Evolutionary conservation across 2,113 vertebrate species (phyloP), one percentile per base, ranked within the genome.

Genomic region (Carassius carassius): DNA sequence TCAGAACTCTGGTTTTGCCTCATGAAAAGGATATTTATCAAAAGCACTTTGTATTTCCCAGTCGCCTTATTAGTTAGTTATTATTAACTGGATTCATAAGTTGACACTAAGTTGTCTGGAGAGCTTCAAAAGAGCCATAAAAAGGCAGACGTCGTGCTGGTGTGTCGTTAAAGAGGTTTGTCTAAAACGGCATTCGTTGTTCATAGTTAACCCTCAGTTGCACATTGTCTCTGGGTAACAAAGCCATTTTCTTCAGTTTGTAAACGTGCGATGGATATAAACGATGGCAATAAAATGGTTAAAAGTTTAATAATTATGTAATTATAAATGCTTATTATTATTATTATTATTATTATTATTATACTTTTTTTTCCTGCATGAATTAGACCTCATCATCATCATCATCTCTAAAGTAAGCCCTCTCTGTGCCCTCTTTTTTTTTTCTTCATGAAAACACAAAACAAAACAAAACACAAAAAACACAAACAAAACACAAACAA

Each of bases 31-130:
- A 47, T 37, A 73, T 73, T 73, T 73, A 44, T 23, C n/a, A 44
- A 23, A 79, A 79, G 13, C 58, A 8, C 37, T 80, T 81, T 81
- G 79, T 67, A 32, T 81, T 81, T 81, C 17, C 63, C 62, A 81
- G 63, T 69, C 17, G 11, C 60, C 78, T 80, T 65, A 80, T 80
- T 80, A 47, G 58, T 25, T 47, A 47, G 41, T 62, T 29, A 80
- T 65, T 81, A 81, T 81, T 81, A 67, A 81, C 62, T 12, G 19
- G 63, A 80, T 47, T 69, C 79, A 63, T 80, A 80, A 63, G 41
- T 62, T 80, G 58, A 80, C 58, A 60, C n/a, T 80, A 63, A 47
- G 37, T 80, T 80, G 37, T 19, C 35, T 79, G 58, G 78, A 63
- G 76, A 78, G 32, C 56, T 62, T 78, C 21, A 60, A n/a, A 78